Evolutionary conservation across 2,888 invertebrate species (phyloP), one percentile per base, ranked within the genome.

Genomic region (Microplitis manilae): DNA sequence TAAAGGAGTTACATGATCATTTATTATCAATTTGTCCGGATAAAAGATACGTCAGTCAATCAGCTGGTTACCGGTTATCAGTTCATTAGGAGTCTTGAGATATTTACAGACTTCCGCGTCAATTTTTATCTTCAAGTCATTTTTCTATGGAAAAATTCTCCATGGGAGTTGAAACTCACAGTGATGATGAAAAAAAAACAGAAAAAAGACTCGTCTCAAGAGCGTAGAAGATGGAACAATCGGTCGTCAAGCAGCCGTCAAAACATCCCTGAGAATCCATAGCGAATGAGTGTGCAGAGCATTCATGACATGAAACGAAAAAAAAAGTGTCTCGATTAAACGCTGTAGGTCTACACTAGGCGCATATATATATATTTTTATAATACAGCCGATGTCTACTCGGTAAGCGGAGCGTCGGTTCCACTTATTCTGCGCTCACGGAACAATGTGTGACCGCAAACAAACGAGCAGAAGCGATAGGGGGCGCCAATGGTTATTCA

Each of bases 371-470:
- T 20, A 65, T 15, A 38, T n/a, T 38, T 60, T 38, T 30, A 41
- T 75, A 50, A 50, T 50, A 13, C 50, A 50, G 50, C 50, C 9
- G 50, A 50, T 50, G 50, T 50, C 50, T 50, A 50, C 50, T 50
- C 30, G 4, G 30, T 30, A 30, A 30, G 30, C 30, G 30, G 30
- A 30, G 20, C 38, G 50, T 65, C 38, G 50, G 39, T 40, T 41
- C 17, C 6, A 30, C 17, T 20, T 39, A 38, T 61, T 68, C 60
- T 50, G 20, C 71, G 41, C 79, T 81, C 84, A 87, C 50, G 50
- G 50, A 50, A 89, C 89, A 89, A 89, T 89, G 88, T 88, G 88
- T 85, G 88, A 89, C 89, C 89, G 88, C 90, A 89, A 89, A 89
- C 88, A 89, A 90, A 89, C 89, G 88, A 87, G 86, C 71, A 84